Evolutionary conservation across 2,888 invertebrate genomes (phyloP), one percentile per base, ranked within the genome.

Genomic region (Erebia ligea): DNA sequence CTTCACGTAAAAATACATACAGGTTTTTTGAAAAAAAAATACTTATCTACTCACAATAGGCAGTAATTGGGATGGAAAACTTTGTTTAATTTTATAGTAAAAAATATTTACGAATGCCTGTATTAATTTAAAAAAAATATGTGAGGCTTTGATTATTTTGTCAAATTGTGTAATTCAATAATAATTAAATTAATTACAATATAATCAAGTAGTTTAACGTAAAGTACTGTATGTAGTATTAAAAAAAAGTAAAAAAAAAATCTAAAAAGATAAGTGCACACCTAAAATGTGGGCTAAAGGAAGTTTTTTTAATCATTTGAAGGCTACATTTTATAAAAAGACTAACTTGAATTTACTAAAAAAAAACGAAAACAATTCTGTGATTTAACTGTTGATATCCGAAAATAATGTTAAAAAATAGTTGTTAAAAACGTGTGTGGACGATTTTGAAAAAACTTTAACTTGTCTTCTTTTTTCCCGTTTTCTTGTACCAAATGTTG

Each of bases 361-460:
- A 61, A 59, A 61, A 59, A 13, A n/a, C n/a, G 15, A 45, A 67
- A 68, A 58, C 48, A 66, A 67, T 67, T 70, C 74, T 75, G 75
- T 74, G 72, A 74, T 75, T 64, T 63, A 59, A 68, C 68, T 72
- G 70, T 68, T 71, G 71, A 71, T 73, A 75, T 65, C 67, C 66
- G 50, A 75, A 75, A 74, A 73, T 75, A 45, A 69, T 68, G 68
- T 70, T 68, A 71, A 57, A 34, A 70, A 64, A 64, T 54, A 54
- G 52, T 63, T 68, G 61, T 66, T 69, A 68, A 54, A 59, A 63
- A 21, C 10, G 54, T 62, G 64, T 68, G 69, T 66, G 73, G 73
- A 42, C 63, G 71, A 71, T 59, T 73, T 58, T 42, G 4, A 61
- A 45, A 50, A 17, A 34, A 59, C 21, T 15, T 67, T 25, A 50